Evolutionary conservation across 2,797 vertebrate genomes (phyloP).

Genomic region (Sphaeramia orbicularis): DNA sequence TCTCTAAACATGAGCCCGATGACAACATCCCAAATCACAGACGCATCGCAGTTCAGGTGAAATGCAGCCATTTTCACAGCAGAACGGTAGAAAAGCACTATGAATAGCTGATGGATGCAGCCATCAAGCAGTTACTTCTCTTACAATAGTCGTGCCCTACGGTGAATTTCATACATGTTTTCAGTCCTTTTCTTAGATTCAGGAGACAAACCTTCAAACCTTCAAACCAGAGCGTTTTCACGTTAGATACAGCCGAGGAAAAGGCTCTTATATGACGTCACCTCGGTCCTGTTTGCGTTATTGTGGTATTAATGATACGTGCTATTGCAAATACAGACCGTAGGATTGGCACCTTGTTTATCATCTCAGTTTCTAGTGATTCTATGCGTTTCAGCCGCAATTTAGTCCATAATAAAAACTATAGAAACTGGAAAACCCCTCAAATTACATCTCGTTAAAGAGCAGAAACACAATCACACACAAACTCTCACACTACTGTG

Average conservation of each 20-base stretch:
- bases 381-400: no score
- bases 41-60: slow-evolving; percentile 40
- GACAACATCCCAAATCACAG: slow-evolving; percentile 45
- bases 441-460: no score
- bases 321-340: no score
- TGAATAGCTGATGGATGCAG: slow-evolving; percentile 31
- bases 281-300: no score
- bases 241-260: background rate
- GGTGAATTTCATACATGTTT: slow-evolving; percentile 19
- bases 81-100: slow-evolving; percentile 25
- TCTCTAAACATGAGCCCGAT: slow-evolving; percentile 48
- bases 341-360: no score
- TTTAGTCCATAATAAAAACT: no score
- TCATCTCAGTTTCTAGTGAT: no score
- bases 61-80: slow-evolving; percentile 35
- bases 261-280: no score
- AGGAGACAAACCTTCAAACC: background rate
- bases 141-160: slow-evolving; percentile 5
- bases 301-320: no score
- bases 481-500: no score
- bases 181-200: slow-evolving; percentile 3
- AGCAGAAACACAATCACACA: no score
- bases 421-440: no score
- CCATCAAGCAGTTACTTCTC: slow-evolving; percentile 6
- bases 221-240: background rate